Conservation (phyloP, 2,113 vertebrate species). For the Patagioenas fasciata region DNA sequence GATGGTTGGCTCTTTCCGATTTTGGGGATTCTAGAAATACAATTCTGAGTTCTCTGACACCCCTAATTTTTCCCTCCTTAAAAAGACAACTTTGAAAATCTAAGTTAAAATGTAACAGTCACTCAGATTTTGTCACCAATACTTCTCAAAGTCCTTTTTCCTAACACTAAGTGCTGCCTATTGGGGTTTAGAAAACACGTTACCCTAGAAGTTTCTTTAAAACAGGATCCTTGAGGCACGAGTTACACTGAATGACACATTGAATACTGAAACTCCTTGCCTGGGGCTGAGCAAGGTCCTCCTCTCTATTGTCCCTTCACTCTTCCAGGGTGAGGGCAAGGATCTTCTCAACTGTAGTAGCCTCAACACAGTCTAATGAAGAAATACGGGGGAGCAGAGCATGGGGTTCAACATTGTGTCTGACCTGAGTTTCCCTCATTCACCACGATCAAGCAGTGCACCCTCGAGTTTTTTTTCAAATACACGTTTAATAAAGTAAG, state of each 20-base stretch:
- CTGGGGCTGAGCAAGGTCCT: neutral
- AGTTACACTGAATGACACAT: neutral
- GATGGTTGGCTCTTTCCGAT: neutral
- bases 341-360: neutral
- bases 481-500: neutral
- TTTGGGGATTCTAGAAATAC: neutral
- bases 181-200: neutral
- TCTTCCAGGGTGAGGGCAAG: neutral
- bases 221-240: neutral
- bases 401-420: neutral
- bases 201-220: neutral
- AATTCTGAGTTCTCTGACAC: neutral
- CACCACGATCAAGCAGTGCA: neutral
- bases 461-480: neutral
- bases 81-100: neutral
- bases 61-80: neutral
- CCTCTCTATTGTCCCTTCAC: neutral
- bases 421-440: neutral
- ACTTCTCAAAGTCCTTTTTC: neutral
- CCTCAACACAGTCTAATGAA: neutral
- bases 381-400: neutral
- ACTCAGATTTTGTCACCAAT: neutral
- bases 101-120: neutral
- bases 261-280: neutral
- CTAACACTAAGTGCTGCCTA: neutral